phyloP scores from a whole-genome alignment of 2,113 vertebrate genomes.

The Cathartes aura region DNA sequence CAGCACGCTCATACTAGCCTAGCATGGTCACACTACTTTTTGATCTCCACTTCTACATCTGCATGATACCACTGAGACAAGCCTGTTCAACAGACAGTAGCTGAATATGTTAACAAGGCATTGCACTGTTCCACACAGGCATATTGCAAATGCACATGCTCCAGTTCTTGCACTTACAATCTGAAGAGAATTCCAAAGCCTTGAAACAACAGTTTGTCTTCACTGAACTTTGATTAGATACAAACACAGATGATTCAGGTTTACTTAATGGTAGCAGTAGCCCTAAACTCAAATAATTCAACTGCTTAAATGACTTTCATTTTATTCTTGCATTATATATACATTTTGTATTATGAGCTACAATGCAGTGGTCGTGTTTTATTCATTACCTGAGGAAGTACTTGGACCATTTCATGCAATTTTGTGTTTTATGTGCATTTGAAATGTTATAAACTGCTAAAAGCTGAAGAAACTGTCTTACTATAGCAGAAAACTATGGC shows the following conservation, averaged over 20 bases:
- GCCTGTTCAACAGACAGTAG: not conserved
- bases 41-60: not conserved
- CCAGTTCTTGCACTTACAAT: not conserved
- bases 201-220: not conserved
- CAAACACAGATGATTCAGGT: not conserved
- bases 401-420: not conserved
- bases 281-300: constrained; percentile 20
- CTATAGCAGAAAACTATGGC: not conserved
- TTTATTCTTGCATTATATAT: not conserved
- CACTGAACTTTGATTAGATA: not conserved
- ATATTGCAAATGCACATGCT: not conserved
- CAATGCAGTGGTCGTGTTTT: not conserved
- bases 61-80: not conserved
- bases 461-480: not conserved
- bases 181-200: not conserved
- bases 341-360: not conserved
- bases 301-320: not conserved
- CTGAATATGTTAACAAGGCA: not conserved
- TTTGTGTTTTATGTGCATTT: not conserved
- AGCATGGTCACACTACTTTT: not conserved
- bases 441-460: not conserved
- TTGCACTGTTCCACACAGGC: not conserved
- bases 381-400: constrained; percentile 4
- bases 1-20: not conserved
- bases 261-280: not conserved